These are phyloP conservation scores for Chaunax sp. DNA, from an alignment of 2,797 vertebrate species.

Conservation along the genomic window DNA sequence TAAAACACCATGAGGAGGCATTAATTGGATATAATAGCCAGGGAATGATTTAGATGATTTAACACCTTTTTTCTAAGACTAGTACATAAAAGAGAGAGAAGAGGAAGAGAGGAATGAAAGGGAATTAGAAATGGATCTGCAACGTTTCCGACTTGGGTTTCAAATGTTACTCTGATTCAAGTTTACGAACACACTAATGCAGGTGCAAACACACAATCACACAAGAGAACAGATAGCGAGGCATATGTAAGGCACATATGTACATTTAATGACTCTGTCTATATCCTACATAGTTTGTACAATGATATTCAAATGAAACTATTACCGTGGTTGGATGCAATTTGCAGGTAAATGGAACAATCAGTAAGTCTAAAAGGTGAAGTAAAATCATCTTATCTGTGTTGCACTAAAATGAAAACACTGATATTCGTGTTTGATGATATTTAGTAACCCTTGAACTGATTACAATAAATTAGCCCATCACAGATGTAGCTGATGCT, in stretches of 20 bases:
- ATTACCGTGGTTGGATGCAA: not conserved
- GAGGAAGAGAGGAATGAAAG: conserved; percentile 63
- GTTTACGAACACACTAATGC: conserved; percentile 11
- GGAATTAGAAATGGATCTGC: conserved; percentile 62
- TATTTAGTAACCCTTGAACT: conserved; percentile 35
- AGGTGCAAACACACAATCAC: not conserved
- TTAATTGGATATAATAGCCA: conserved; percentile 92
- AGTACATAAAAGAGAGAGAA: conserved; percentile 74
- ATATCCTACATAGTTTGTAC: not conserved
- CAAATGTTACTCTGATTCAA: conserved; percentile 14
- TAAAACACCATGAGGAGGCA: conserved; percentile 93
- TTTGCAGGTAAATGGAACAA: conserved; percentile 4
- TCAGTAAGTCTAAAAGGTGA: conserved; percentile 11
- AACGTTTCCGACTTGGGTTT: conserved; percentile 54
- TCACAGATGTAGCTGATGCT: conserved; percentile 51
- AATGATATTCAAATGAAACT: conserved; percentile 6
- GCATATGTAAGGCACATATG: not conserved
- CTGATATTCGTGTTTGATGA: conserved; percentile 24
- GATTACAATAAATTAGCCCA: conserved; percentile 43
- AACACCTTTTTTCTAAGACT: conserved; percentile 80
- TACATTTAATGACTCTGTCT: not conserved
- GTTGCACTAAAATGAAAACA: conserved; percentile 21
- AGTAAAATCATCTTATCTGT: conserved; percentile 29
- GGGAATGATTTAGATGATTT: conserved; percentile 87
- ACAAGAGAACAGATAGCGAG: not conserved